Evolutionary conservation across 2,888 invertebrate species (phyloP), one percentile per base, ranked within the genome.

Genomic region (Catocala nupta): DNA sequence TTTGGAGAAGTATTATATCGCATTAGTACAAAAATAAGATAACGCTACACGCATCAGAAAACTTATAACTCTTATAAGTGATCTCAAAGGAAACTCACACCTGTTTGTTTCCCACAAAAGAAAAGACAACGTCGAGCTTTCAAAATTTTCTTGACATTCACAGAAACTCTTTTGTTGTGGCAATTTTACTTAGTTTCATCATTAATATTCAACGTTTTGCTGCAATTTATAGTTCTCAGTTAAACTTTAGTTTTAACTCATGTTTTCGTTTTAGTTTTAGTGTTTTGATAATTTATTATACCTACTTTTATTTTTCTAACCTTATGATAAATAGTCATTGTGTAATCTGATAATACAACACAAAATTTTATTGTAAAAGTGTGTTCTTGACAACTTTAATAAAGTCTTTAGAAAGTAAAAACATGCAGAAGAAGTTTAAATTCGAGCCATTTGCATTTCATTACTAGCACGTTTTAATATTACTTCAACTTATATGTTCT

Each of bases 31-130:
- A 60, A 67, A 74, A 68, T 68, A 68, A 60, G 53, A 71, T 48
- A 71, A 59, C 54, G 58, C 59, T 59, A 50, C 55, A 69, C 69
- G 60, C 49, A 57, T 57, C 57, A 56, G 33, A 13, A 57, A 56
- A 57, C 57, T 75, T 75, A 65, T 63, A 73, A 63, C 62, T 63
- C 59, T 70, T 74, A 63, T 58, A 71, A 67, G 67, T 70, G 63
- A 70, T 45, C 49, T 25, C 57, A 64, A 75, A 60, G 66, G 51
- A 43, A 59, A 54, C 48, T 13, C n/a, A 55, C 75, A 75, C 62
- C 73, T 70, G 74, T 60, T 54, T 25, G n/a, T 57, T 73, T 70
- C 64, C 66, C 54, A n/a, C 53, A 39, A 42, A 53, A 43, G 33
- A 16, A 39, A 39, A 55, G 11, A 61, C 25, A 1, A 13, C 45